Percentiles rank a stretch among this genome's conserved stretches.
phyloP scores from a whole-genome alignment of 2,888 invertebrate genomes.

The Cyclophora punctaria region DNA sequence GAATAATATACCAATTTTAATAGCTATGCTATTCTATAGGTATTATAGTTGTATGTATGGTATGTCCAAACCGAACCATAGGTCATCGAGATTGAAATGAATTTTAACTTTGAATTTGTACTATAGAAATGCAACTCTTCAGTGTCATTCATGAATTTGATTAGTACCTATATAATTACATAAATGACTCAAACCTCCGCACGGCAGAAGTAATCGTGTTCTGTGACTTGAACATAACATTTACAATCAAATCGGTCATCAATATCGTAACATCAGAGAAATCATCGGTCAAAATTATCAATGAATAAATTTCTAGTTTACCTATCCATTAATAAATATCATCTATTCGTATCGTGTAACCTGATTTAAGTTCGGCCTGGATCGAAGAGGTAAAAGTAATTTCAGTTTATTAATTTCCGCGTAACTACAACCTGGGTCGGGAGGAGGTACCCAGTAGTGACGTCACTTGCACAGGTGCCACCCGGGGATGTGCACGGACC shows the following conservation, averaged over 20 bases:
- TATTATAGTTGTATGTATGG: neutral
- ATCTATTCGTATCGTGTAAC: constrained; percentile 41
- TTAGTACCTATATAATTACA: too few relatives aligned
- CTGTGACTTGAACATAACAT: too few relatives aligned
- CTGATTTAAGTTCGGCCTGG: constrained; percentile 45
- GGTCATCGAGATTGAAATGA: too few relatives aligned
- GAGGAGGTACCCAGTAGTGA: constrained; percentile 50
- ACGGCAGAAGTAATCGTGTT: too few relatives aligned
- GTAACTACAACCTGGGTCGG: constrained; percentile 29
- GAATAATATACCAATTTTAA: neutral
- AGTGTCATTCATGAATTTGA: too few relatives aligned
- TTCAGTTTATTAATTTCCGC: constrained; percentile 62
- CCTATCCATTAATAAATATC: constrained; percentile 15
- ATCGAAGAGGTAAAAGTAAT: constrained; percentile 54
- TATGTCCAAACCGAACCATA: neutral
- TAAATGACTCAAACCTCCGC: too few relatives aligned
- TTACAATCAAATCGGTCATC: too few relatives aligned
- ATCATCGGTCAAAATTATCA: constrained; percentile 15
- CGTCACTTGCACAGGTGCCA: constrained; percentile 66
- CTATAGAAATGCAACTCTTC: too few relatives aligned
- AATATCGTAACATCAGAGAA: neutral
- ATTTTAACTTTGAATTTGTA: too few relatives aligned
- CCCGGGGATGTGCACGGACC: constrained; percentile 58
- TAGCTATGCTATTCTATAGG: neutral
- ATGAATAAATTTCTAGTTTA: constrained; percentile 34